Base-by-base conservation (phyloP, 2,888 invertebrate species). In the Cephus spinipes region DNA sequence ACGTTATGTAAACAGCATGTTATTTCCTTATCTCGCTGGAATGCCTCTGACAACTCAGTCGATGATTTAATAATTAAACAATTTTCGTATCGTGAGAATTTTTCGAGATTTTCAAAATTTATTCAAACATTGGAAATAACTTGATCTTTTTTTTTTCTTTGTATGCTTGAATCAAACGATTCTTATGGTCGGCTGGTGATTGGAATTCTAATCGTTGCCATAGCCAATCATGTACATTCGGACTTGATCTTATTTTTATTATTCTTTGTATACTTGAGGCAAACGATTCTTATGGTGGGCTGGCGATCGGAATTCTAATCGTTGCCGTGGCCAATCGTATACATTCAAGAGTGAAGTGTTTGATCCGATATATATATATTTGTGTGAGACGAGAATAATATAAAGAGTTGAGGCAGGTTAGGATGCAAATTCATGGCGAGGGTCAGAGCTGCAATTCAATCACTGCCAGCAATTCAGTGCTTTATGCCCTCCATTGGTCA, bases 1-100 rank as follows among this genome's bases (percentile, higher is more conserved):
- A 33, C n/a, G 74, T 33, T 71, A 75, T 34, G 75, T 76, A 68
- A 74, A 74, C 35, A 74, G 23, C n/a, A 33, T 75, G 76, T 73
- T 77, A 77, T 78, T 76, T 36, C 36, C 81, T 83, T 83, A 83
- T 83, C 83, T 77, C 35, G 33, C 0, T 33, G 82, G 83, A 82
- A 83, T 83, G 83, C 77, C 80, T 77, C 81, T 79, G 80, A 73
- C 73, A 77, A 55, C 23, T 55, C 55, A 9, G 55, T 23, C 55
- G 55, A 55, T 55, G 55, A 55, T 23, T 55, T 23, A 55, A 55
- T 55, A 55, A 55, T 23, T 23, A 55, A 55, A 1, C 2, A 23
- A 6, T 2, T 55, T 23, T 55, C 23, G 2, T 6, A 23, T 9
- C 23, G 55, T 9, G 55, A 23, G 55, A 1, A 23, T 9, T 55